Conservation (phyloP, 2,888 invertebrate genomes). For the Tipula helvola region DNA sequence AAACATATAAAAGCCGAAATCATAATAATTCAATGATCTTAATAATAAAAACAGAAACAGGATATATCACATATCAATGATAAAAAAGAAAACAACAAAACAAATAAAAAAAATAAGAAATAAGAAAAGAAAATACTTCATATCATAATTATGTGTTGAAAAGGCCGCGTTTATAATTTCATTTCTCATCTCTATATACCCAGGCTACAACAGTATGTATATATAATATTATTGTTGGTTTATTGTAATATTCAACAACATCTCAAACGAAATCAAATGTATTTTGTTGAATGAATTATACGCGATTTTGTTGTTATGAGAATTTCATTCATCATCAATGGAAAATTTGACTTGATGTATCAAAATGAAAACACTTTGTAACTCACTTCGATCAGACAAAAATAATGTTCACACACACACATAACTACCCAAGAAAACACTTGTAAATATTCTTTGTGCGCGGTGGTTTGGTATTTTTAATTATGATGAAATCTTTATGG, state of each 20-base stretch:
- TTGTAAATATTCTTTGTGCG: neutral
- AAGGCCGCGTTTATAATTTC: neutral
- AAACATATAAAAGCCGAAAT: neutral
- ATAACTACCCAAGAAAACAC: neutral
- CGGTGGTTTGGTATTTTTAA: neutral
- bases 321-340: neutral
- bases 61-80: slow-evolving; percentile 9
- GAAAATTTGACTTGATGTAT: neutral
- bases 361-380: neutral
- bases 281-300: neutral
- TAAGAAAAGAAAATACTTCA: neutral
- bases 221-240: neutral
- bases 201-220: neutral
- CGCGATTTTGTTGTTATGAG: neutral
- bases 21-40: neutral
- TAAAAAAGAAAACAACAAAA: neutral
- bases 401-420: neutral
- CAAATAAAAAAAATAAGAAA: neutral
- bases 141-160: slow-evolving; percentile 7
- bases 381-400: neutral
- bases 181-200: neutral
- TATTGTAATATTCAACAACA: neutral
- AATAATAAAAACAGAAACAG: slow-evolving; percentile 7
- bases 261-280: neutral
- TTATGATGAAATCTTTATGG: neutral